Base-by-base conservation (phyloP, 1,140 invertebrate genomes). In the Conus ventricosus region DNA sequence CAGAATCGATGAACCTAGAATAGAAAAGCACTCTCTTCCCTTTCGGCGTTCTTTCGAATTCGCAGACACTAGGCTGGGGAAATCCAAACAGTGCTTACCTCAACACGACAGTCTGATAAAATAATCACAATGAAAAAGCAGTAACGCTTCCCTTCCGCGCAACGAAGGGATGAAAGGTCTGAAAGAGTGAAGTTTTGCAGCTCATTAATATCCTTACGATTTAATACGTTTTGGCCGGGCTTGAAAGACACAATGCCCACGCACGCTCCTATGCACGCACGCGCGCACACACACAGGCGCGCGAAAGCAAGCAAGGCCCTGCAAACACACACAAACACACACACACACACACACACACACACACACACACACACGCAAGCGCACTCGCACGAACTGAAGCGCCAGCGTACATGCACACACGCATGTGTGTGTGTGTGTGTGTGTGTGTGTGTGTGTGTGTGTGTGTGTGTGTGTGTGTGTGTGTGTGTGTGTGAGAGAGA, bases 391-490 rank as follows among this genome's bases (percentile, higher is more conserved):
- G 39, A 39, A 39, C 39, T 39, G 39, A 39, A 39, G 39, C 39
- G 39, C 39, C 39, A 39, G 39, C 3, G 39, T 39, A 39, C 60
- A 63, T 20, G 17, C 60, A 63, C 60, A 63, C 60, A 63, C 60
- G 17, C 60, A 63, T 63, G 6, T 75, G 71, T 25, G 71, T 75
- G 71, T 75, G 71, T 75, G 71, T 75, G 71, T 75, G 71, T 75
- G 71, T 75, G 71, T 75, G 71, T 75, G 71, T 75, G 71, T 75
- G 71, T 75, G 71, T 75, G 71, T 75, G 71, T 75, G 71, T 75
- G 71, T 75, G 71, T 75, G 71, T 75, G 71, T 75, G 71, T 75
- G 71, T 75, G 71, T 75, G 71, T 75, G 71, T 75, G 71, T n/a
- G 71, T 75, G 71, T 75, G 71, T n/a, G 71, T n/a, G 71, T 75